Conservation (phyloP, 2,888 invertebrate genomes). For the Steinernema carpocapsae region DNA sequence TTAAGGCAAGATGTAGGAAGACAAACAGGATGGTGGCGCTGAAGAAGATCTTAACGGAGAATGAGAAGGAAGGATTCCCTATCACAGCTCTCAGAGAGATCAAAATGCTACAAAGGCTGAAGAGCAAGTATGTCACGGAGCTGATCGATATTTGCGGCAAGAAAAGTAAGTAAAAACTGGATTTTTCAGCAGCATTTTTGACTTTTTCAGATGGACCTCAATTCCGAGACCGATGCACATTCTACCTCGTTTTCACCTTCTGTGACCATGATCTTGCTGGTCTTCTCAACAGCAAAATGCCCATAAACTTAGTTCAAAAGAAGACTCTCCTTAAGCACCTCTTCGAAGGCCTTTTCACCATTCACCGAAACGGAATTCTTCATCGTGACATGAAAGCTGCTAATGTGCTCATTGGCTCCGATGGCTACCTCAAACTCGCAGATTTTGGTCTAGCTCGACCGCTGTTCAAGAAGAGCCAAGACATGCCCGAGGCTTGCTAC, state of each 20-base stretch:
- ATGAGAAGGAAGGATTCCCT: slow-evolving; percentile 99
- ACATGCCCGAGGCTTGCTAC: slow-evolving; percentile 72
- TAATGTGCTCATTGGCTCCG: slow-evolving; percentile 93
- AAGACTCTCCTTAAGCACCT: slow-evolving; percentile 83
- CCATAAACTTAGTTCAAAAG: slow-evolving; percentile 79
- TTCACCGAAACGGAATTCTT: slow-evolving; percentile 86
- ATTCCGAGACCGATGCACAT: slow-evolving; percentile 76
- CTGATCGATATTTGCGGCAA: slow-evolving; percentile 84
- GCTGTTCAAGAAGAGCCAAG: slow-evolving; percentile 43
- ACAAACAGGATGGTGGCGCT: slow-evolving; percentile 89
- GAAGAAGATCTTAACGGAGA: slow-evolving; percentile 99
- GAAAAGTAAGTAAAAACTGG: slow-evolving; percentile 14
- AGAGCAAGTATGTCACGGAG: slow-evolving; percentile 95
- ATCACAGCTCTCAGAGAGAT: slow-evolving; percentile 96
- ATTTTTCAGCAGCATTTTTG: too few relatives aligned
- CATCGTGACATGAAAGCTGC: slow-evolving; percentile 99
- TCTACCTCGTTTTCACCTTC: slow-evolving; percentile 95
- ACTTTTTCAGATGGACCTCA: slow-evolving; percentile 36
- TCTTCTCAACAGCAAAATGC: slow-evolving; percentile 87
- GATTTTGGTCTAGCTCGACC: slow-evolving; percentile 94
- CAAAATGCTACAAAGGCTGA: slow-evolving; percentile 87
- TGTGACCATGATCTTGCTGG: slow-evolving; percentile 98
- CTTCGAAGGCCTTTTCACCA: slow-evolving; percentile 87
- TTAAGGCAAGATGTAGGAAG: slow-evolving; percentile 88
- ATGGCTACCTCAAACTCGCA: slow-evolving; percentile 89